A percentile compares a stretch with the other conserved stretches of the same genome.
These are phyloP conservation scores for Cephus rjabovi DNA, from an alignment of 2,888 invertebrate species.

Conservation along the genomic window DNA sequence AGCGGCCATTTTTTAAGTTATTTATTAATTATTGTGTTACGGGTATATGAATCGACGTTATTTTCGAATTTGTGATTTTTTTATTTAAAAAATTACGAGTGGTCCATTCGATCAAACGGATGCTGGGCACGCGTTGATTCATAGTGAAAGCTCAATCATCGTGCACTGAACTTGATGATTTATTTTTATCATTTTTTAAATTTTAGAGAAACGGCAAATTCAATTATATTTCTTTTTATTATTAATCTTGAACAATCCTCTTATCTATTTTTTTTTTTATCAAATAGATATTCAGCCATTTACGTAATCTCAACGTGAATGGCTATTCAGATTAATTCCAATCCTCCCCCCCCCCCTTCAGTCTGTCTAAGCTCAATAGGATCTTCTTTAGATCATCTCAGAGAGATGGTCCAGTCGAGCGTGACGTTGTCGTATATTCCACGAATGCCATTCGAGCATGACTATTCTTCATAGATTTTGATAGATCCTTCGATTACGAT, in stretches of 20 bases:
- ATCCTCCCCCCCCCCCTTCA: too few relatives aligned
- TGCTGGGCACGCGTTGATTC: not conserved
- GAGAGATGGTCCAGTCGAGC: not conserved
- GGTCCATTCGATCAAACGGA: not conserved
- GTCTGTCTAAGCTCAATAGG: not conserved
- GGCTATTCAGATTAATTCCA: too few relatives aligned
- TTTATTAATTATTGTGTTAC: too few relatives aligned
- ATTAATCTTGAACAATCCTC: not conserved
- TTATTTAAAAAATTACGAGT: not conserved
- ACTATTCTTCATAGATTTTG: not conserved
- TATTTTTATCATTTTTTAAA: not conserved
- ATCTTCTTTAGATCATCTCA: not conserved
- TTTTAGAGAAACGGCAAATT: not conserved
- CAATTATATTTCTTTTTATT: not conserved
- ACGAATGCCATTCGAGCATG: not conserved
- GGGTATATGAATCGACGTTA: not conserved
- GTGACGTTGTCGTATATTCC: not conserved
- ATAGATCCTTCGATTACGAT: not conserved
- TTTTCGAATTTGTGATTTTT: not conserved
- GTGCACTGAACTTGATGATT: not conserved
- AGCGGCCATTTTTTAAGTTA: too few relatives aligned
- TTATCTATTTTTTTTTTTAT: not conserved
- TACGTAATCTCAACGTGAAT: not conserved
- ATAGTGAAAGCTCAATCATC: not conserved
- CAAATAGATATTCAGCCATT: not conserved